Conservation (phyloP, 2,113 vertebrate species). For the Rana temporaria region DNA sequence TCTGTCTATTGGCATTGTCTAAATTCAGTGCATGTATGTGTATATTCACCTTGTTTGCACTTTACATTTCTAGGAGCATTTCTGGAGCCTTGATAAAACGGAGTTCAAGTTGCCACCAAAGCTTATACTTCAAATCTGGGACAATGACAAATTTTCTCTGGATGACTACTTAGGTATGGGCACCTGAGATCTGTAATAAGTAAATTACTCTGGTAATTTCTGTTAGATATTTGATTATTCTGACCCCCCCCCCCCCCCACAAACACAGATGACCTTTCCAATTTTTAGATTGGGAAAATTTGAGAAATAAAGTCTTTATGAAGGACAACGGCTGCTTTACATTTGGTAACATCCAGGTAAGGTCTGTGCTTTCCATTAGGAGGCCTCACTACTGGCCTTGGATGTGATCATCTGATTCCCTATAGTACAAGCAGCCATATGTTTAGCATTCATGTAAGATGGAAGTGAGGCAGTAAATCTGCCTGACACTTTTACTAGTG, state of each 20-base stretch:
- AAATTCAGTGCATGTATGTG: too few species aligned
- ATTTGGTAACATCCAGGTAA: conserved; percentile 30
- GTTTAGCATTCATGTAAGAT: conserved; percentile 8
- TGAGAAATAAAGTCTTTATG: conserved; percentile 31
- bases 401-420: conserved; percentile 15
- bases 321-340: conserved; percentile 14
- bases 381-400: conserved; percentile 21
- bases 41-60: background rate
- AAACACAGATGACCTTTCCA: too few species aligned
- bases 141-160: conserved; percentile 98
- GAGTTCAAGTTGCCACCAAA: conserved; percentile 94
- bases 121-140: conserved; percentile 94
- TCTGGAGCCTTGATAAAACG: conserved; percentile 96
- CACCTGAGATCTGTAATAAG: background rate
- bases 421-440: conserved; percentile 28
- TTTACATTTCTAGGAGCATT: conserved; percentile 83
- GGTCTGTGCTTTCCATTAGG: conserved; percentile 31
- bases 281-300: too few species aligned
- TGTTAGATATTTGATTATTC: too few species aligned
- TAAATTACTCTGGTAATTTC: too few species aligned
- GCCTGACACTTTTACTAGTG: conserved; percentile 52
- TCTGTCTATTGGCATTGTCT: too few species aligned
- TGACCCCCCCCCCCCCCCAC: too few species aligned
- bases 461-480: conserved; percentile 14
- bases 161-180: conserved; percentile 94